A percentile compares a stretch with the other conserved stretches of the same genome.
Evolutionary conservation across 2,113 vertebrate genomes (phyloP).

Genomic region (Rhadina sibilatrix): DNA sequence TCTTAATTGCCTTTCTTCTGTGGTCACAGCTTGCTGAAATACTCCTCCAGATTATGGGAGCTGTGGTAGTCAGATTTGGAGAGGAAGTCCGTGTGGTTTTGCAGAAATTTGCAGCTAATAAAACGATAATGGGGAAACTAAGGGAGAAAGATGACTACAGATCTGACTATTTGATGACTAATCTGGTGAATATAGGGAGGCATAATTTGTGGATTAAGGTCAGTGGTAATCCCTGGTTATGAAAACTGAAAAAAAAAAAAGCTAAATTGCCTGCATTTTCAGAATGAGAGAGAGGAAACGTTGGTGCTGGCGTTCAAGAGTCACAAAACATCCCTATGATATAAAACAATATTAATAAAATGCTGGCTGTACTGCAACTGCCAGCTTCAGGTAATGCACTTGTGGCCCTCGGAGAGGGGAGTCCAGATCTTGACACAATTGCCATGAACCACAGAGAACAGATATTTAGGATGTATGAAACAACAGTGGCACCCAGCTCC

Average conservation of each 20-base stretch:
- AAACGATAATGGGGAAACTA: not conserved
- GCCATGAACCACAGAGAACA: not conserved
- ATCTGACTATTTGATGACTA: conserved; percentile 21
- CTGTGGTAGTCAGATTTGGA: conserved; percentile 7
- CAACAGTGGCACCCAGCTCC: not conserved
- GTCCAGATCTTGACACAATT: not conserved
- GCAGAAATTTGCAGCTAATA: conserved; percentile 37
- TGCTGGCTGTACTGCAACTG: not conserved
- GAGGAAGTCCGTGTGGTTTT: conserved; percentile 22
- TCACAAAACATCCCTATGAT: not conserved
- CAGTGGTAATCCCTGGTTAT: not conserved
- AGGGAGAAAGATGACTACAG: not conserved
- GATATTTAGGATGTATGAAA: not conserved
- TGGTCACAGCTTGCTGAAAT: not conserved
- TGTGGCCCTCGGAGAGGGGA: not conserved
- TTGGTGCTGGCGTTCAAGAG: not conserved
- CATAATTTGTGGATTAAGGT: not conserved
- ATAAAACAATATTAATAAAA: not conserved
- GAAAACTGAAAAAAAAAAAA: not conserved
- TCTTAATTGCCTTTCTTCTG: not conserved
- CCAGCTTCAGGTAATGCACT: not conserved
- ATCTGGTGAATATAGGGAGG: not conserved
- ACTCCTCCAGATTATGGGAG: not conserved
- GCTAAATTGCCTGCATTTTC: not conserved
- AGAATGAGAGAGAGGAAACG: not conserved